Base-by-base conservation (phyloP, 2,888 invertebrate species). In the Apotomis turbidana region DNA sequence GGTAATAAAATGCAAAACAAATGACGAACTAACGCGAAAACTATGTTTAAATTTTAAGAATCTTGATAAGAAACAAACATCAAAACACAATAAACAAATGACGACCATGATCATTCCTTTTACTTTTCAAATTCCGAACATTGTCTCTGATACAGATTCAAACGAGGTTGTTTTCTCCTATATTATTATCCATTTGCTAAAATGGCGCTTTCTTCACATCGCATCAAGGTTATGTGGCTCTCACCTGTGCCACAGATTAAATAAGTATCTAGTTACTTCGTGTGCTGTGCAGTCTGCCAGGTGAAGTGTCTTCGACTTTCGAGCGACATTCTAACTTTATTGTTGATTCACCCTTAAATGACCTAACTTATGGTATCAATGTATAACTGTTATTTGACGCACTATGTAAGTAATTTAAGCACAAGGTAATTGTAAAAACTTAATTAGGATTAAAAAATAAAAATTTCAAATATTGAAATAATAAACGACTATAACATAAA, bases 201-300 rank as follows among this genome's bases (percentile, higher is more conserved):
- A 90, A 87, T 87, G 86, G 82, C 81, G 90, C 92, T 92, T 92
- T 92, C 92, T 88, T 91, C 85, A 81, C 44, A 76, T 79, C 80
- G 81, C 86, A 88, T 88, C 88, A 89, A 90, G 88, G 89, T 88
- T 88, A 84, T 78, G 77, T 78, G 82, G 84, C 88, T 90, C 89
- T 89, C 90, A 87, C 90, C 83, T 77, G 81, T 79, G 78, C 78
- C 78, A 57, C 55, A 71, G 78, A 77, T 77, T 68, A 67, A 76
- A 75, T 75, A 60, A 58, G 59, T 66, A n/a, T n/a, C n/a, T n/a
- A 70, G 63, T 66, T 46, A 54, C 54, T 66, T 55, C 57, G 63
- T 36, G 36, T 64, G 67, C 10, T 60, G 61, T 68, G 46, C 63
- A 67, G 64, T 76, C 75, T 82, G 81, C 74, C 76, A 80, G 85